These are phyloP conservation scores for Drosophila merina DNA, from an alignment of 2,888 invertebrate species.

Conservation along the genomic window DNA sequence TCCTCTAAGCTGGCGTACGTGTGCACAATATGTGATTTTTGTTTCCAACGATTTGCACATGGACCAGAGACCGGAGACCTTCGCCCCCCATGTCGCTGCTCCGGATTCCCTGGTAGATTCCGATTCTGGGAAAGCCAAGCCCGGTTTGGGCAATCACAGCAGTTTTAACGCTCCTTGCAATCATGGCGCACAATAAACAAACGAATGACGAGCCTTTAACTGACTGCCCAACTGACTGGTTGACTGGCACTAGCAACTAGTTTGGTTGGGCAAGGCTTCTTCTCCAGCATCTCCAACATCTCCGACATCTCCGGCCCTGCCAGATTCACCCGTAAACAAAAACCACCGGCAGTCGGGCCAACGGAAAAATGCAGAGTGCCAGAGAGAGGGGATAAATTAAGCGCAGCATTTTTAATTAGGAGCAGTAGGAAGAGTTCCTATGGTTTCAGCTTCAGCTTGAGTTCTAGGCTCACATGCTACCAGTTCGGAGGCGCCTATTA, in stretches of 20 bases:
- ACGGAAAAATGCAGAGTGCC: neutral
- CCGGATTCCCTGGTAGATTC: slow-evolving; percentile 9
- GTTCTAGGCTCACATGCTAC: slow-evolving; percentile 19
- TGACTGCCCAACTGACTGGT: slow-evolving; percentile 56
- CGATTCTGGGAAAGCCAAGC: slow-evolving; percentile 56
- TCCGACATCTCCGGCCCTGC: slow-evolving; percentile 40
- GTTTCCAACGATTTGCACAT: slow-evolving; percentile 72
- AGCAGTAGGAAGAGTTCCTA: slow-evolving; percentile 5
- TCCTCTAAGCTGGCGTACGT: slow-evolving; percentile 66
- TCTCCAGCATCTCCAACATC: neutral
- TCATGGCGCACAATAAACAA: slow-evolving; percentile 78
- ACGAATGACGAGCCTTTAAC: slow-evolving; percentile 78
- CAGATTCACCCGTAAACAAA: slow-evolving; percentile 36
- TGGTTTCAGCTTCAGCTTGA: neutral
- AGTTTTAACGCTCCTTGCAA: slow-evolving; percentile 67
- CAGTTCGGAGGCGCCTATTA: slow-evolving; percentile 42
- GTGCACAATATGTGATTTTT: slow-evolving; percentile 76
- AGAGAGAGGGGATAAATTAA: slow-evolving; percentile 43
- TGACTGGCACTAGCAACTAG: slow-evolving; percentile 58
- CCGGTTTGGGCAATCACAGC: slow-evolving; percentile 68
- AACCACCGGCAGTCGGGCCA: neutral
- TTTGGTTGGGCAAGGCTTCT: slow-evolving; percentile 40
- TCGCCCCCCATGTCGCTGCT: slow-evolving; percentile 10
- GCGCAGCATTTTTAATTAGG: slow-evolving; percentile 63
- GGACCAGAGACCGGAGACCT: slow-evolving; percentile 42